Percentiles rank a stretch among this genome's conserved stretches.
Conservation (phyloP, 92 coral and sea anemone genomes). For the Nematostella vectensis region DNA sequence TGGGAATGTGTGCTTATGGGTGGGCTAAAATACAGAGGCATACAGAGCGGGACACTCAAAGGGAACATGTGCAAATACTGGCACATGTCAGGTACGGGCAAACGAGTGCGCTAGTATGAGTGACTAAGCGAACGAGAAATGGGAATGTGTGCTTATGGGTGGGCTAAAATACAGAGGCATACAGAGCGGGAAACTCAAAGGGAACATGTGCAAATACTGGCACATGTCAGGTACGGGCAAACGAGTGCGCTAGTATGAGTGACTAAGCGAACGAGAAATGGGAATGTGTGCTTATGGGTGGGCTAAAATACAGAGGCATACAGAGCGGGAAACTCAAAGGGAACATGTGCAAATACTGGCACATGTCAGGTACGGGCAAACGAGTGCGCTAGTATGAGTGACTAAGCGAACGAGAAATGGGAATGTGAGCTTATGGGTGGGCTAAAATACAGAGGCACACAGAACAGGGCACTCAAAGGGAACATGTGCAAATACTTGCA, state of each 20-base stretch:
- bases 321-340: conserved; percentile 12
- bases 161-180: conserved; percentile 66
- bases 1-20: too few species aligned
- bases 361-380: conserved; percentile 25
- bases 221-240: conserved; percentile 28
- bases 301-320: conserved; percentile 57
- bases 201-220: conserved; percentile 45
- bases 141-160: too few species aligned
- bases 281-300: too few species aligned
- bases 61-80: conserved; percentile 39
- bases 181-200: conserved; percentile 11
- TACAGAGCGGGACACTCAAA: conserved; percentile 11
- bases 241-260: conserved; percentile 1
- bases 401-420: too few species aligned
- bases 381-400: conserved; percentile 1
- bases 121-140: background rate
- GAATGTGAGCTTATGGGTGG: conserved; percentile 72
- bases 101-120: conserved; percentile 2
- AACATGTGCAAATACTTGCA: conserved; percentile 50
- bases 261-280: too few species aligned
- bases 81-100: conserved; percentile 35
- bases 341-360: conserved; percentile 46
- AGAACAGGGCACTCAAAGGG: conserved; percentile 12
- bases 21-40: conserved; percentile 69
- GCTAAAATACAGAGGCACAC: conserved; percentile 50